Conservation (phyloP, 2,888 invertebrate species). For the Diaphora mendica region DNA sequence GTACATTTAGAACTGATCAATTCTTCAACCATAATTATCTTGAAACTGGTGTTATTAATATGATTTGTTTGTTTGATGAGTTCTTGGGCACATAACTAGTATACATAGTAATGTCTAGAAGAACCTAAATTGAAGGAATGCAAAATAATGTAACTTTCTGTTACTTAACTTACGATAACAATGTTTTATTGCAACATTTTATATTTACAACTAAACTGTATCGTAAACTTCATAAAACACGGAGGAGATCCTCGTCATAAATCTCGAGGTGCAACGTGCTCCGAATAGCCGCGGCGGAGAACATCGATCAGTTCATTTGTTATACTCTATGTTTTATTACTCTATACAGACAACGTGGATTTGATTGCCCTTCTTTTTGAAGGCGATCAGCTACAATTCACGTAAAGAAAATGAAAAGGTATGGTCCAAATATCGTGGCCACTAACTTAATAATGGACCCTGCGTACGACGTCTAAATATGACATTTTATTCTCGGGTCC, state of each 20-base stretch:
- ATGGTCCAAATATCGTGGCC: background rate
- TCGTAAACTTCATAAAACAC: background rate
- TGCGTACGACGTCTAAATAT: background rate
- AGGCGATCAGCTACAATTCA: background rate
- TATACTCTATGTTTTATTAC: background rate
- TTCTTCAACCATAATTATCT: too few relatives aligned
- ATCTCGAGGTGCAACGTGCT: background rate
- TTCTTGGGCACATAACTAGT: too few relatives aligned
- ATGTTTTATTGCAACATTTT: constrained; percentile 15
- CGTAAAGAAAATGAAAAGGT: background rate
- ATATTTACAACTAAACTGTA: constrained; percentile 13
- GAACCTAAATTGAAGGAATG: too few relatives aligned
- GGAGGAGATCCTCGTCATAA: constrained; percentile 1
- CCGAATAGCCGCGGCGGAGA: background rate
- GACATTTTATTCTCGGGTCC: background rate
- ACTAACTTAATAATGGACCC: background rate
- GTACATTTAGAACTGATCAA: too few relatives aligned
- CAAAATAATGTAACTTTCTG: too few relatives aligned
- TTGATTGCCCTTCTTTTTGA: background rate
- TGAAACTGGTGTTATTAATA: too few relatives aligned
- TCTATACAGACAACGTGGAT: background rate
- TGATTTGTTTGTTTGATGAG: too few relatives aligned
- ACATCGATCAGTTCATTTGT: constrained; percentile 1
- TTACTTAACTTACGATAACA: background rate
- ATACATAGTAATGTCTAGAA: too few relatives aligned